Evolutionary conservation across 2,797 vertebrate species (phyloP).

Genomic region (Nyctalus aviator): DNA sequence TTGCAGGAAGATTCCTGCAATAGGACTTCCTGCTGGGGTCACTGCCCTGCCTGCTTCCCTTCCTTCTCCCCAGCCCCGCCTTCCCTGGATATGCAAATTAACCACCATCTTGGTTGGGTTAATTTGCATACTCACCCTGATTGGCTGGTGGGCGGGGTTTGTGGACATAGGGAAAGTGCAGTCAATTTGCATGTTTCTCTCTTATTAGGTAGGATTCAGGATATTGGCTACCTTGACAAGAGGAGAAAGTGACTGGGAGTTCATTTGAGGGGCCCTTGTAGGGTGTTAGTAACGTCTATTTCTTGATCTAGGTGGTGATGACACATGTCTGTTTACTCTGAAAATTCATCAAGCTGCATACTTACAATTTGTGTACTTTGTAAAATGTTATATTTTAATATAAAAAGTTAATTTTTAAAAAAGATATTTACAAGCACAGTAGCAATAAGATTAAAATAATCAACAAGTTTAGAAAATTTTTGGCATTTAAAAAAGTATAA

Average conservation of each 20-base stretch:
- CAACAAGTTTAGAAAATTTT: conserved; percentile 60
- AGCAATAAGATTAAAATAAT: conserved; percentile 67
- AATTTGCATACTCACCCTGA: too few relatives aligned
- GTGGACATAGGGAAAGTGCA: too few relatives aligned
- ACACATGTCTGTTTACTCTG: conserved; percentile 25
- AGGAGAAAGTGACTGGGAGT: not conserved
- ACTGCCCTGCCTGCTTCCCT: too few relatives aligned
- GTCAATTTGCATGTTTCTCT: too few relatives aligned
- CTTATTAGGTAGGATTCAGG: not conserved
- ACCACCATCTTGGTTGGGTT: too few relatives aligned
- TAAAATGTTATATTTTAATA: conserved; percentile 51
- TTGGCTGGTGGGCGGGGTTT: too few relatives aligned
- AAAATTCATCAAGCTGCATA: conserved; percentile 32
- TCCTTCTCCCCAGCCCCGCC: too few relatives aligned
- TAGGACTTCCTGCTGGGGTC: too few relatives aligned
- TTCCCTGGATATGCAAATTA: too few relatives aligned
- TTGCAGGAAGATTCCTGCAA: too few relatives aligned
- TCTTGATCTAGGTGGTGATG: conserved; percentile 21
- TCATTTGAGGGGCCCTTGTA: not conserved
- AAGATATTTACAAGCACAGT: not conserved
- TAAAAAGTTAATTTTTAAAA: conserved; percentile 45
- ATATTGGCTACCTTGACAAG: conserved; percentile 9
- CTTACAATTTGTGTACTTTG: conserved; percentile 30
- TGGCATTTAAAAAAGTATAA: conserved; percentile 52
- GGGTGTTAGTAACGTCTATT: conserved; percentile 30